A percentile compares a stretch with the other conserved stretches of the same genome.
Conservation (phyloP, 2,888 invertebrate genomes). For the Nasonia oneida region DNA sequence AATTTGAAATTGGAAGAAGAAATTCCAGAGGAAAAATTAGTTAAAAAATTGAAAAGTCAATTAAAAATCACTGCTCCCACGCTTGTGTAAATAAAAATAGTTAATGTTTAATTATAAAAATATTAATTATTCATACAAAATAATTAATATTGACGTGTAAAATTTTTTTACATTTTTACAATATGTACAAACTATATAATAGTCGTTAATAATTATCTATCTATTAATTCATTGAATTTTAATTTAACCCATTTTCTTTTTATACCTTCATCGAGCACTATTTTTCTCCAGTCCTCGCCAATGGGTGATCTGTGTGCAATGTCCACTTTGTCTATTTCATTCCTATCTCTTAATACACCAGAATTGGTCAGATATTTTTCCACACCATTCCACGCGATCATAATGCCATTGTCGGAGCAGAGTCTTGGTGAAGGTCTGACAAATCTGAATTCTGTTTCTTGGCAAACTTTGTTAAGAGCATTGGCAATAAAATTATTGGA, state of each 20-base stretch:
- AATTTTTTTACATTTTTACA: constrained; percentile 54
- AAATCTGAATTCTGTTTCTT: constrained; percentile 84
- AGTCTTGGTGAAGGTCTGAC: constrained; percentile 89
- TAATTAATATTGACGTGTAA: constrained; percentile 32
- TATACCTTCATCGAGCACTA: constrained; percentile 82
- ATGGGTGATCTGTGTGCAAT: constrained; percentile 83
- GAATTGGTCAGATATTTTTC: constrained; percentile 84
- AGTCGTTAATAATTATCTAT: constrained; percentile 31
- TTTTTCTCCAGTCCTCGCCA: constrained; percentile 82
- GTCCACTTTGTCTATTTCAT: constrained; percentile 83
- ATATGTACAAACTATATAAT: constrained; percentile 46
- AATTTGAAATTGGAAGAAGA: constrained; percentile 79
- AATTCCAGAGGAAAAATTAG: constrained; percentile 80
- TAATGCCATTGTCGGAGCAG: constrained; percentile 98
- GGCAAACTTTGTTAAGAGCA: constrained; percentile 85
- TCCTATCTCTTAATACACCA: constrained; percentile 77
- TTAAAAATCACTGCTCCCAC: constrained; percentile 65
- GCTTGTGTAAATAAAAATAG: constrained; percentile 66
- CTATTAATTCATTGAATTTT: constrained; percentile 59
- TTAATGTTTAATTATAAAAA: constrained; percentile 29
- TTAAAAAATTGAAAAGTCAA: constrained; percentile 75
- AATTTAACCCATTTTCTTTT: constrained; percentile 81
- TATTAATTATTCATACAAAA: constrained; percentile 18
- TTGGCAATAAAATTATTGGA: constrained; percentile 91
- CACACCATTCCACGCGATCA: constrained; percentile 99